Base-by-base conservation (phyloP, 1,140 invertebrate genomes). In the Lordiphosa mommai region DNA sequence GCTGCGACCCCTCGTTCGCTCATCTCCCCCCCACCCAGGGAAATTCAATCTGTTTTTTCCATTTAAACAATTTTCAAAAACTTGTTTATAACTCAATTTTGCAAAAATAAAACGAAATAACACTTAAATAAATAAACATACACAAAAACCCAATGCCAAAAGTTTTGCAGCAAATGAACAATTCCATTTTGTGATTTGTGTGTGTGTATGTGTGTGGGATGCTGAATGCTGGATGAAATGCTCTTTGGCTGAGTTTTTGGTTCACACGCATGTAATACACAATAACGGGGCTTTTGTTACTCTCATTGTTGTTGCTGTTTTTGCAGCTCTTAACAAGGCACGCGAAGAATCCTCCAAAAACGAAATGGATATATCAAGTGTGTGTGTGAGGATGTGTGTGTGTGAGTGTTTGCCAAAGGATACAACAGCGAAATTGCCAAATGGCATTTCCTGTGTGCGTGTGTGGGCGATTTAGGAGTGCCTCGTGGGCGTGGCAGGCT, bases 121-220 rank as follows among this genome's bases (percentile, higher is more conserved):
- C 77, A 82, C 77, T 82, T 82, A 82, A 82, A 82, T 84, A 82
- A 82, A 82, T 82, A 82, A 84, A 82, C 77, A 82, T 76, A 82
- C 77, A 82, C 71, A 82, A 72, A 64, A 66, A 80, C 16, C 52
- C 65, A 64, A 50, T 47, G 52, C 61, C 47, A 72, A 72, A 79
- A 70, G 71, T 77, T 68, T 53, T 10, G 23, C 8, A 9, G 46
- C 33, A 70, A 58, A 50, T 57, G 59, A 71, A 71, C 67, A 71
- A 71, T 71, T 71, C 68, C 68, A 71, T 71, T 71, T 56, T 70
- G 59, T 44, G 44, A 61, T 61, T 69, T 44, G 37, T 58, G 61
- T 67, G 51, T 73, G 71, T 56, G 61, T 67, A 49, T 73, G 71
- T 56, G 53, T 68, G 38, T 2, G 2, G 38, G 10, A 12, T 14